Base-by-base conservation (phyloP, 2,797 vertebrate species). In the Pelobates cultripes region DNA sequence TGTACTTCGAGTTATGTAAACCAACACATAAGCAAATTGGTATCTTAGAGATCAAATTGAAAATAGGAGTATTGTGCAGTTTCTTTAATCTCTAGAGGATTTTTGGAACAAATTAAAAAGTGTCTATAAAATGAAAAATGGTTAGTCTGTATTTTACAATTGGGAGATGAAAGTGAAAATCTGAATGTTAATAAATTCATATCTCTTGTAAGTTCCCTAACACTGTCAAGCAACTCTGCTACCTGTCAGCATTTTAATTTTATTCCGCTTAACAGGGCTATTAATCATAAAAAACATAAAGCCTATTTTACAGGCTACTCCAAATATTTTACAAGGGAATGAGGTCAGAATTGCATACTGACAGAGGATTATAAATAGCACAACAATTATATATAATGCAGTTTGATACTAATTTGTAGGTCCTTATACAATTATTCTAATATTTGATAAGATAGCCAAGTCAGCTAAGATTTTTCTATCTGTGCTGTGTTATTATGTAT, bases 111-210 rank as follows among this genome's bases (percentile, higher is more conserved):
- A 75, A 64, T 63, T 75, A 81, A 81, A 75, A 81, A 63, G 66
- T 63, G 17, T 63, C 79, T 70, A 12, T 73, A 70, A 72, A 81
- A 77, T 77, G 43, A 81, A 81, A 81, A 76, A 81, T 71, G 40
- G 13, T 55, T 71, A 51, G 15, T 45, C 5, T 61, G 6, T 28
- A 45, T 70, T 77, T 63, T 81, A 43, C 9, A 81, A 70, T 42
- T 64, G 57, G 40, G 12, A 47, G 47, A 57, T 68, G 41, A 57
- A 71, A 71, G 45, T 28, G 17, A 66, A 79, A 55, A 71, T 70
- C 13, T 64, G 74, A 70, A 76, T 77, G 57, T 28, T 81, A 72
- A 77, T 55, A 77, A 71, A 81, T 76, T 73, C 67, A 53, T 17
- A 51, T 76, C 67, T 43, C 6, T 61, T 41, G 43, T 45, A 81